Percentiles rank a stretch among this genome's conserved stretches.
These are phyloP conservation scores for Rostratula benghalensis DNA, from an alignment of 2,113 vertebrate genomes.

Conservation along the genomic window DNA sequence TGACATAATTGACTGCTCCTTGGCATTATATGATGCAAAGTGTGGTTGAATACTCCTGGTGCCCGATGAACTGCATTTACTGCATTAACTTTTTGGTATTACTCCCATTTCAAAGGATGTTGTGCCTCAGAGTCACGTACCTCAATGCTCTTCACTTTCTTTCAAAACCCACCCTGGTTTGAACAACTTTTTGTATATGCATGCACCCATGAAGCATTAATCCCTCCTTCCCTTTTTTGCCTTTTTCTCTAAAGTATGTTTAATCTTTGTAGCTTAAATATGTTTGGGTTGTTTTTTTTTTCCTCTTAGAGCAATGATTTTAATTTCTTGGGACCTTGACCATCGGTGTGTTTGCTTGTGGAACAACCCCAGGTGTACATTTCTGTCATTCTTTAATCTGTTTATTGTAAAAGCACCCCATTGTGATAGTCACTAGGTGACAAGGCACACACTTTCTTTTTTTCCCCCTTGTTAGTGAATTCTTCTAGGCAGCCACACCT, in stretches of 20 bases:
- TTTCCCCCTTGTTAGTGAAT: not conserved
- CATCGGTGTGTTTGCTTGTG: not conserved
- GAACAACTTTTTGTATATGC: not conserved
- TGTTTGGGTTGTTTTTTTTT: too few relatives aligned
- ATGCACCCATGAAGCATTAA: accelerated
- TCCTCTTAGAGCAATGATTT: not conserved
- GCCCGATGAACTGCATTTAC: not conserved
- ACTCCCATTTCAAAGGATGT: not conserved
- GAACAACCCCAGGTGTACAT: not conserved
- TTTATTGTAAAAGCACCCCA: not conserved
- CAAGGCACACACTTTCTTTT: not conserved
- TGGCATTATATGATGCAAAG: not conserved
- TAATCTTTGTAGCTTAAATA: not conserved
- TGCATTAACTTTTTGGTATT: not conserved
- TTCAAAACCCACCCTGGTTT: not conserved
- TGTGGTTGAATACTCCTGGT: not conserved
- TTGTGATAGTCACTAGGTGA: conserved; percentile 28
- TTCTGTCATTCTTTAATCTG: not conserved
- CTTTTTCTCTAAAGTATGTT: not conserved
- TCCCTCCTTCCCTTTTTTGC: not conserved
- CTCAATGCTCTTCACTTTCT: not conserved
- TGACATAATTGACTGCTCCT: not conserved
- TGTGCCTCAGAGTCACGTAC: not conserved
- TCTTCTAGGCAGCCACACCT: not conserved
- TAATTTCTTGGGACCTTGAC: not conserved